phyloP scores from a whole-genome alignment of 2,113 vertebrate species.

The Chaetorhynchus papuensis region DNA sequence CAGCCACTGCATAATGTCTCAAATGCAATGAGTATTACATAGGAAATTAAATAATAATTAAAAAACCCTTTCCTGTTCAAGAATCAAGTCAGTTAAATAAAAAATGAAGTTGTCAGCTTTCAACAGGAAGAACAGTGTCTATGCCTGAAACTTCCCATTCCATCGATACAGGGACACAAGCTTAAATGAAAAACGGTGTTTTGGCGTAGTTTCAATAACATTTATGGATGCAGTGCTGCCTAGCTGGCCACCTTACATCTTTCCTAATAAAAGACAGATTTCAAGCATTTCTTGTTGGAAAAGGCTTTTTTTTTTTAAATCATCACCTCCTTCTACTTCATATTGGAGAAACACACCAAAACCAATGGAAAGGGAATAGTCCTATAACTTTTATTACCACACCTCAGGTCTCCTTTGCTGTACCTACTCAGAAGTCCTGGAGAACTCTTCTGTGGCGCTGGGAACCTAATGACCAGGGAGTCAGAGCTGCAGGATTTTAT shows the following conservation, averaged over 20 bases:
- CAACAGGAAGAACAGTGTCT: not conserved
- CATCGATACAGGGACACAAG: not conserved
- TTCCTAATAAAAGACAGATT: not conserved
- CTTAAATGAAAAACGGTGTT: not conserved
- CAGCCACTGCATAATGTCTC: slow-evolving; percentile 26
- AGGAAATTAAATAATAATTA: slow-evolving; percentile 57
- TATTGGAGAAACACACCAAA: not conserved
- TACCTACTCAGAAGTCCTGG: not conserved
- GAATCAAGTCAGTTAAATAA: not conserved
- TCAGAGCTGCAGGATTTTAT: not conserved
- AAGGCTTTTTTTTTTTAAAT: not conserved
- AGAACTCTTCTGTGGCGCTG: fast-evolving
- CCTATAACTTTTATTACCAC: not conserved
- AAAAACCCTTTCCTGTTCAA: not conserved
- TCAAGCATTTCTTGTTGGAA: not conserved
- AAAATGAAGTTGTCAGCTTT: not conserved
- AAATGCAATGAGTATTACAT: slow-evolving; percentile 27
- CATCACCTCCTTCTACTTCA: not conserved
- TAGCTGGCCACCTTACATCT: not conserved
- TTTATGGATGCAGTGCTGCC: not conserved
- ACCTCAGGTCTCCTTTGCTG: not conserved
- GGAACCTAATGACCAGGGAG: not conserved
- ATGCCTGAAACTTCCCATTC: not conserved
- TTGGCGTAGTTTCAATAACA: not conserved
- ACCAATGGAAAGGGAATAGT: not conserved